Evolutionary conservation across 2,888 invertebrate genomes (phyloP).

Genomic region (Creontiades dilutus): DNA sequence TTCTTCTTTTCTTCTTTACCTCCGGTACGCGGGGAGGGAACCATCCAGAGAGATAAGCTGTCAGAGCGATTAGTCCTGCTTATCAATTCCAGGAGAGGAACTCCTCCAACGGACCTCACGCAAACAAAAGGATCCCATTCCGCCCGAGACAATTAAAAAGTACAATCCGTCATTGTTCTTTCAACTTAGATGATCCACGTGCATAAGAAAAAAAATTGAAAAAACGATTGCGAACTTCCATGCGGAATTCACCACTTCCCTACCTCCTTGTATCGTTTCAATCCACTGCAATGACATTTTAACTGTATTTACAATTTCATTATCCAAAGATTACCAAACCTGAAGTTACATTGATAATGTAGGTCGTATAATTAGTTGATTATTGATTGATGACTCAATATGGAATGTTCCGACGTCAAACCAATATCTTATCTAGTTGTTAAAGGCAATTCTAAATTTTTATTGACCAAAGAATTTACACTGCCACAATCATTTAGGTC

Average conservation of each 20-base stretch:
- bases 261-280: too few species aligned
- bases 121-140: conserved; percentile 62
- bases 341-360: too few species aligned
- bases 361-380: too few species aligned
- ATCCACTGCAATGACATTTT: too few species aligned
- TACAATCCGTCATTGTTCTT: conserved; percentile 65
- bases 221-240: conserved; percentile 12
- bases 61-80: conserved; percentile 66
- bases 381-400: too few species aligned
- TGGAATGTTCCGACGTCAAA: too few species aligned
- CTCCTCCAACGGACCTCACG: conserved; percentile 63
- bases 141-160: conserved; percentile 59
- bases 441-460: too few species aligned
- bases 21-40: not conserved
- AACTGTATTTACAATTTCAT: too few species aligned
- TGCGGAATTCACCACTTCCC: not conserved
- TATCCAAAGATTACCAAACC: too few species aligned
- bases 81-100: conserved; percentile 60
- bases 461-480: too few species aligned
- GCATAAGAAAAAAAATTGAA: not conserved
- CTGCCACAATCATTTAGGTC: too few species aligned
- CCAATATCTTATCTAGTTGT: too few species aligned
- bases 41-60: conserved; percentile 57
- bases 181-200: not conserved
- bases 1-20: not conserved